Evolutionary conservation across 2,888 invertebrate species (phyloP).

Genomic region (Sinotaia quadrata): DNA sequence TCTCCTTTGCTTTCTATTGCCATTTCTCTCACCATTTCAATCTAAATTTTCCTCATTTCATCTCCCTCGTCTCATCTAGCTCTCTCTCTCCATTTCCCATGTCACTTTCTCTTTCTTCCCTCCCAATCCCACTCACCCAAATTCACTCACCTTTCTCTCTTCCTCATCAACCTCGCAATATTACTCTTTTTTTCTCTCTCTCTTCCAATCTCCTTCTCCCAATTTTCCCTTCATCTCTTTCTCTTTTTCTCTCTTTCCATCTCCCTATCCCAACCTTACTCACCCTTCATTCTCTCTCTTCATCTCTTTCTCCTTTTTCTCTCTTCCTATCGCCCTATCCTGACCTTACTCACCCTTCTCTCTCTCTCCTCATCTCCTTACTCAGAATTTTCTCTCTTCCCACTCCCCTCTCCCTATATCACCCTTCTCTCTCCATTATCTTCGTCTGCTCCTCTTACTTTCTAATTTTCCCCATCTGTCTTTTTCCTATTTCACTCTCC

Average conservation of each 20-base stretch:
- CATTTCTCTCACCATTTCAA: background rate
- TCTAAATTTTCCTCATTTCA: conserved; percentile 1
- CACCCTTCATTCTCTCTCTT: background rate
- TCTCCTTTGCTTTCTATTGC: background rate
- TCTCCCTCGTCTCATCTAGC: background rate
- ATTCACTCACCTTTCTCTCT: too few species aligned
- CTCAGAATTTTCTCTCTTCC: conserved; percentile 1
- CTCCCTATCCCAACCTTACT: background rate
- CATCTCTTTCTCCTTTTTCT: conserved; percentile 2
- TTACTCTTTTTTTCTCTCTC: conserved; percentile 26
- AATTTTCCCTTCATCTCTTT: background rate
- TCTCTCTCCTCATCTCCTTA: background rate
- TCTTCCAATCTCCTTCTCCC: background rate
- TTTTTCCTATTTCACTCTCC: too few species aligned
- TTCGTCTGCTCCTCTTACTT: background rate
- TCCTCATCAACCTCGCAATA: too few species aligned
- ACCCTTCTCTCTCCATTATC: background rate
- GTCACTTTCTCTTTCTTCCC: background rate
- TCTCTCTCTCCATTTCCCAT: background rate
- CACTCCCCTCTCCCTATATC: conserved; percentile 12
- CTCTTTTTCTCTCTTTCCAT: background rate
- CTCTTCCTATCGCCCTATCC: background rate
- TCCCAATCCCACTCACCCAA: conserved; percentile 26
- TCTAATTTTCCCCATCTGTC: too few species aligned
- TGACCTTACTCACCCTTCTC: too few species aligned